Base-by-base conservation (phyloP, 1,140 invertebrate species). In the Habropoda laboriosa region DNA sequence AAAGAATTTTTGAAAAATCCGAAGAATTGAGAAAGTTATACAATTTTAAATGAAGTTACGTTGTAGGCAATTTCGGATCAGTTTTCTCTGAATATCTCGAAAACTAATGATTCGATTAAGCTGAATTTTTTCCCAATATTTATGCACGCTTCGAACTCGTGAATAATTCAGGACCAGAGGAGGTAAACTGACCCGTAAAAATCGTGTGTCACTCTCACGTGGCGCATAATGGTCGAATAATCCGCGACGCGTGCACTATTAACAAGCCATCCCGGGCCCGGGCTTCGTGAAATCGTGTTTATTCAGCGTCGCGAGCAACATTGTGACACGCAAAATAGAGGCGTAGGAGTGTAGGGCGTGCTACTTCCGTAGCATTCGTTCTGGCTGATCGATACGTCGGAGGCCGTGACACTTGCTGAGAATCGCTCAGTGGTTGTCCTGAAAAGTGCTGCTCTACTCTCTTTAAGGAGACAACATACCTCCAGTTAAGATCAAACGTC, bases 351-450 rank as follows among this genome's bases (percentile, higher is more conserved):
- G 64, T 13, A 18, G 57, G 57, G 57, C 47, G 82, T 83, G 76
- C 82, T 63, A 84, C 82, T 84, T 84, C 79, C 81, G 51, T 51
- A 81, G 27, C 55, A 74, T 60, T 49, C 76, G 32, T 42, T 27
- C 24, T 30, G 10, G 21, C 76, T 83, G 71, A 84, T 84, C 82
- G 82, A 84, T 83, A 83, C 35, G 67, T 82, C 70, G 63, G 70
- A 84, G 82, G 82, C 76, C 81, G 76, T 84, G 82, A 84, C 81
- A 84, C 81, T 42, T 71, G 51, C 42, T 38, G 32, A 55, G 49
- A 76, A 75, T 75, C 72, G 47, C 55, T 75, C n/a, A 47, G 60
- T n/a, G 18, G 5, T 21, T 5, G 5, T 24, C 60, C n/a, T 18
- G 6, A 42, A 49, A 16, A 30, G 53, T 30, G 30, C 38, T 6